phyloP scores from a whole-genome alignment of 2,888 invertebrate species.

The Peribatodes rhomboidaria region DNA sequence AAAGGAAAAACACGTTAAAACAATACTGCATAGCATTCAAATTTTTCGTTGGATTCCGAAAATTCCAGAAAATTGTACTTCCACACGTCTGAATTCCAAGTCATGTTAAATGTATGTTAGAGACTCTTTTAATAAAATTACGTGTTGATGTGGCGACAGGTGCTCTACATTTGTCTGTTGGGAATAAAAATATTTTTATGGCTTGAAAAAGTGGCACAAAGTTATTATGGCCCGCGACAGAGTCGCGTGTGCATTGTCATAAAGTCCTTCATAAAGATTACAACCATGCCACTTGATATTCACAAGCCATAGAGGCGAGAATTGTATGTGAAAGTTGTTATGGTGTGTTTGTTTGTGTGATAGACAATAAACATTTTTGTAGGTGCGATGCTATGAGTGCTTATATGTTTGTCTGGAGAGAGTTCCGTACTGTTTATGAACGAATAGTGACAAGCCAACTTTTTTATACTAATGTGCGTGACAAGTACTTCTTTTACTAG shows the following conservation, averaged over 20 bases:
- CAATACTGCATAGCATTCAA: not conserved
- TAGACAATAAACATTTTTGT: conserved; percentile 8
- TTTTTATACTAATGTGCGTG: no score
- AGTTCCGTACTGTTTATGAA: no score
- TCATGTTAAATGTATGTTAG: conserved; percentile 32
- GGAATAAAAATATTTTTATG: conserved; percentile 49
- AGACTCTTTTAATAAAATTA: conserved; percentile 38
- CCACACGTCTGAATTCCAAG: not conserved
- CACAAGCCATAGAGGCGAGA: conserved; percentile 19
- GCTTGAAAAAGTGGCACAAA: conserved; percentile 45
- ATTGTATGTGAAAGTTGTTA: conserved; percentile 14
- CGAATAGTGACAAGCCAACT: no score
- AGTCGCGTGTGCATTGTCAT: conserved; percentile 44
- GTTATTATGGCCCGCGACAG: conserved; percentile 36
- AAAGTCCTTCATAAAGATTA: conserved; percentile 47
- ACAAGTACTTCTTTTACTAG: no score
- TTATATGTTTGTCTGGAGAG: no score
- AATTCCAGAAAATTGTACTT: not conserved
- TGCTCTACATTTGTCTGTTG: conserved; percentile 37
- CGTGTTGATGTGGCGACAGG: conserved; percentile 38
- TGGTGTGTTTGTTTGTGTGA: conserved; percentile 6
- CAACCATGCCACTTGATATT: conserved; percentile 27
- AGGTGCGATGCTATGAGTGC: not conserved
- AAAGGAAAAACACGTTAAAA: not conserved
- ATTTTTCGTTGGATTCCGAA: conserved; percentile 3